Percentiles rank a stretch among this genome's conserved stretches.
Evolutionary conservation across 2,113 vertebrate species (phyloP).

Genomic region (Chinchilla lanigera): DNA sequence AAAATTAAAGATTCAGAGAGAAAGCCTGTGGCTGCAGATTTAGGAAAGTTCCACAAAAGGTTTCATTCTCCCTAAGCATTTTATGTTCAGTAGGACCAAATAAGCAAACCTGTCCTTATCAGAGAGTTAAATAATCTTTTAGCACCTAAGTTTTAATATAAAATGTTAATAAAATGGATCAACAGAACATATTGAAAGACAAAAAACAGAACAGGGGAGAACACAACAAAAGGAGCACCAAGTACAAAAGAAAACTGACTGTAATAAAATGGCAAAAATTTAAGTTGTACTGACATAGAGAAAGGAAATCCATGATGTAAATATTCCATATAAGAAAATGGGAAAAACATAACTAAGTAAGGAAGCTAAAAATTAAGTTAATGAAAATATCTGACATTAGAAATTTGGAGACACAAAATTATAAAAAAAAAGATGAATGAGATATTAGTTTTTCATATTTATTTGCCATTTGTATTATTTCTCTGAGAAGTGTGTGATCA

Average conservation of each 20-base stretch:
- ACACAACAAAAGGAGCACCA: too few relatives aligned
- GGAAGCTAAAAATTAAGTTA: not conserved
- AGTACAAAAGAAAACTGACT: too few relatives aligned
- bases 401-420: not conserved
- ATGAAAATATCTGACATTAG: not conserved
- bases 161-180: too few relatives aligned
- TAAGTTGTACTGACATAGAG: too few relatives aligned
- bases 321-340: not conserved
- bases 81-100: not conserved
- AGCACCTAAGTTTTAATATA: too few relatives aligned
- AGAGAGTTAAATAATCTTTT: not conserved
- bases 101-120: not conserved
- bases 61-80: not conserved
- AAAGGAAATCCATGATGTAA: not conserved
- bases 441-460: not conserved
- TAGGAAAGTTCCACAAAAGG: not conserved
- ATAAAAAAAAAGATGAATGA: not conserved
- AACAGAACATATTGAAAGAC: too few relatives aligned
- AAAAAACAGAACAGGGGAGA: too few relatives aligned
- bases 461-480: not conserved
- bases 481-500: not conserved
- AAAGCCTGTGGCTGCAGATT: not conserved
- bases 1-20: not conserved
- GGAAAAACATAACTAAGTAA: not conserved
- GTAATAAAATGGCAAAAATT: too few relatives aligned